Evolutionary conservation across 2,113 vertebrate genomes (phyloP).

Genomic region (Delphinapterus leucas): DNA sequence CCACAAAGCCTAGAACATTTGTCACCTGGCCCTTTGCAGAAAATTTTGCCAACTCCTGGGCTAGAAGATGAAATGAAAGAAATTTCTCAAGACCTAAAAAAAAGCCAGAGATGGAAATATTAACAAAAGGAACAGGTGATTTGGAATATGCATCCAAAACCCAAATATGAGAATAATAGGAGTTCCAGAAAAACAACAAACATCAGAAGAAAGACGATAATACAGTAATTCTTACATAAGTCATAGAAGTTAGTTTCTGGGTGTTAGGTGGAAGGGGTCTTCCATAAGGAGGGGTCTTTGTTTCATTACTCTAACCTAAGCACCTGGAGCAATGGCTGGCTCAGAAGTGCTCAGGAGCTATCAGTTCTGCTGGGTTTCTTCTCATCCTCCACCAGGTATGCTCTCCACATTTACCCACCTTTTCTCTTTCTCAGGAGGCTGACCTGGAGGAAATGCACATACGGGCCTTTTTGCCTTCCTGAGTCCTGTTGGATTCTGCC

Average conservation of each 20-base stretch:
- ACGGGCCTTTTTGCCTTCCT: no score
- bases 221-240: neutral
- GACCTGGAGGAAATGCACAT: neutral
- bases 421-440: neutral
- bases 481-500: neutral
- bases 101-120: neutral
- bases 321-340: rapidly evolving
- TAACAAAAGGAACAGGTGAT: neutral
- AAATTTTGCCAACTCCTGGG: neutral
- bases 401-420: rapidly evolving
- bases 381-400: rapidly evolving
- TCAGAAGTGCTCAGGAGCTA: neutral
- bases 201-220: no score
- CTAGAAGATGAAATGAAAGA: neutral
- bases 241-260: no score
- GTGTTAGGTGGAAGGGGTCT: neutral
- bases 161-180: neutral
- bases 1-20: no score
- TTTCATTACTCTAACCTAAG: neutral
- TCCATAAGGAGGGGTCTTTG: neutral
- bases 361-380: neutral
- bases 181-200: neutral
- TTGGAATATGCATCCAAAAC: neutral
- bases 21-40: no score
- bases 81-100: neutral